Base-by-base conservation (phyloP, 2,113 vertebrate genomes). In the Chlorodrepanis virens region DNA sequence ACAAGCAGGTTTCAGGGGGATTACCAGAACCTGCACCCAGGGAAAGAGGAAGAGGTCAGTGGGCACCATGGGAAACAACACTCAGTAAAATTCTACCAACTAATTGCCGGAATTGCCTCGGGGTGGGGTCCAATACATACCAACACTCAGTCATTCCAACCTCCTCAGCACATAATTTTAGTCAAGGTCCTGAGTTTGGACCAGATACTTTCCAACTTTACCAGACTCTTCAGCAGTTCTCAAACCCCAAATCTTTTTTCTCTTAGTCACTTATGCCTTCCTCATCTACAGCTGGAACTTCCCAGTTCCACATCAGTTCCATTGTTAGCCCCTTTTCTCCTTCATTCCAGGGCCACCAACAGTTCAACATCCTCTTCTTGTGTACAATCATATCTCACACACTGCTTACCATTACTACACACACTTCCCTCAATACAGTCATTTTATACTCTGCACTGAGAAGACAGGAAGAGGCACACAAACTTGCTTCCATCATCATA, bases 371-470 rank as follows among this genome's bases (percentile, higher is more conserved):
- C 9, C 39, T 25, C 12, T 52, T 23, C 39, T 37, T 54, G 47
- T 54, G 17, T 13, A 22, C 33, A 37, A 7, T 45, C 39, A 17
- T 11, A 11, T 21, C 42, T 83, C 39, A 45, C 27, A 72, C 13
- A 45, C 37, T 5, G 10, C 21, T 45, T 17, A 31, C 14, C 17
- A 22, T 22, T 27, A 45, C 22, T 45, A 44, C 27, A 37, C 14
- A 53, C 0, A 0, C 5, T 53, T 71, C 56, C 11, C 49, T 22
- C 18, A 53, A 33, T 11, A 45, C 14, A 37, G 27, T 11, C 25
- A 37, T 53, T 27, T 17, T 37, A 11, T 31, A 37, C 5, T 53
- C 33, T 45, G 17, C 21, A 44, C 27, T 61, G 33, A 83, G 11
- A 14, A 53, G 25, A 37, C 2, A 52, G 16, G 31, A 83, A 35